These are phyloP conservation scores for Pandemis corylana DNA, from an alignment of 2,888 invertebrate genomes.

Conservation along the genomic window DNA sequence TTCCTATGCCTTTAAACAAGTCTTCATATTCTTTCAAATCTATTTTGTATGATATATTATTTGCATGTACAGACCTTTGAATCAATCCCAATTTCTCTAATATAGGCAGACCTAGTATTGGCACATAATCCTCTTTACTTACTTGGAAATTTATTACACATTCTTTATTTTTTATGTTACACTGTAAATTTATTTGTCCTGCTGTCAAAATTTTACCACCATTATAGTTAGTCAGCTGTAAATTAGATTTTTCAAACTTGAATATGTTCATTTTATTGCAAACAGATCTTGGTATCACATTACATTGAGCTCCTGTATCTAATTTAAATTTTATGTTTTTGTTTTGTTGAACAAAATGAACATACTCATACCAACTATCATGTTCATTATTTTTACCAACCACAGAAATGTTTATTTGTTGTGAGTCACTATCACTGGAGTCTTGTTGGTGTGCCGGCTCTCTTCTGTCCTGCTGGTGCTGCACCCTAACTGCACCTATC, in stretches of 20 bases:
- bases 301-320: slow-evolving; percentile 17
- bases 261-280: slow-evolving; percentile 8
- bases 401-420: no score
- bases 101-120: slow-evolving; percentile 14
- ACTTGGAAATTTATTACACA: slow-evolving; percentile 7
- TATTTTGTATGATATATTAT: not conserved
- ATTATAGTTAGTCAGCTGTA: not conserved
- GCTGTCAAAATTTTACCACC: not conserved
- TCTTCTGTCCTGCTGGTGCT: no score
- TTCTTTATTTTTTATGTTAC: slow-evolving; percentile 5
- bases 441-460: no score
- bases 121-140: slow-evolving; percentile 6
- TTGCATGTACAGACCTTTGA: not conserved
- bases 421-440: no score
- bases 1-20: slow-evolving; percentile 16
- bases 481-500: not conserved
- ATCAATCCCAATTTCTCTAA: not conserved
- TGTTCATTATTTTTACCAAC: no score
- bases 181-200: slow-evolving; percentile 11
- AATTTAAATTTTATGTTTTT: slow-evolving; percentile 9
- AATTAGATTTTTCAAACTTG: not conserved
- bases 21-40: slow-evolving; percentile 9
- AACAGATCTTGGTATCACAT: slow-evolving; percentile 2
- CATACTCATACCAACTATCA: no score
- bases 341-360: no score